Evolutionary conservation across 2,113 vertebrate species (phyloP).

Genomic region (Nothocercus nigrocapillus): DNA sequence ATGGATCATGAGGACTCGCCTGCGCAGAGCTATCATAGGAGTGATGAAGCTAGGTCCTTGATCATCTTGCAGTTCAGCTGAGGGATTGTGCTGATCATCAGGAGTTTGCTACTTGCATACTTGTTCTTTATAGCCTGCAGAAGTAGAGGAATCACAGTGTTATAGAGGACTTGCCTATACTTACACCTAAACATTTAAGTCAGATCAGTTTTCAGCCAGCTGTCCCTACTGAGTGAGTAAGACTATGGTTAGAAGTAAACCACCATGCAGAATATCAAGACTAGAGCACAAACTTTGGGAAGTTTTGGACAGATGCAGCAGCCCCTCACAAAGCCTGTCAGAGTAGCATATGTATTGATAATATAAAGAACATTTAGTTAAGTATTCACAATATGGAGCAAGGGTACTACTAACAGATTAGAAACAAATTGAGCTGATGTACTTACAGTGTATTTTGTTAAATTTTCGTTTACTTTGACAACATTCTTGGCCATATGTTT

Average conservation of each 20-base stretch:
- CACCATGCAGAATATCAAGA: neutral
- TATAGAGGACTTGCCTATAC: neutral
- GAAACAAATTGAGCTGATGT: neutral
- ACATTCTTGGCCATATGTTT: slow-evolving; percentile 92
- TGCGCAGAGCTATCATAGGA: slow-evolving; percentile 46
- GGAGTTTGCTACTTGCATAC: slow-evolving; percentile 86
- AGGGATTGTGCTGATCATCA: slow-evolving; percentile 87
- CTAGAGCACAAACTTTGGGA: neutral
- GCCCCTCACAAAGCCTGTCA: neutral
- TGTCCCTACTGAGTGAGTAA: neutral
- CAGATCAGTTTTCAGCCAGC: neutral
- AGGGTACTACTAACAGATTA: neutral
- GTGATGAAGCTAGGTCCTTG: slow-evolving; percentile 78
- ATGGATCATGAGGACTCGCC: neutral
- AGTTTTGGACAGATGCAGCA: neutral
- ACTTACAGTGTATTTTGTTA: slow-evolving; percentile 87
- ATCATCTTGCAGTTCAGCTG: slow-evolving; percentile 80
- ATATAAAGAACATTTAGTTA: neutral
- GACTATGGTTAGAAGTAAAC: neutral
- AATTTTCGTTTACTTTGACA: slow-evolving; percentile 82
- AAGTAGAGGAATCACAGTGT: neutral
- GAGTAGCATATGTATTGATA: neutral
- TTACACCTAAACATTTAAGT: neutral
- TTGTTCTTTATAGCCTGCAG: slow-evolving; percentile 89
- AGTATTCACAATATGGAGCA: neutral